phyloP scores from a whole-genome alignment of 2,797 vertebrate species.

The Enteromius afrohamiltoni region DNA sequence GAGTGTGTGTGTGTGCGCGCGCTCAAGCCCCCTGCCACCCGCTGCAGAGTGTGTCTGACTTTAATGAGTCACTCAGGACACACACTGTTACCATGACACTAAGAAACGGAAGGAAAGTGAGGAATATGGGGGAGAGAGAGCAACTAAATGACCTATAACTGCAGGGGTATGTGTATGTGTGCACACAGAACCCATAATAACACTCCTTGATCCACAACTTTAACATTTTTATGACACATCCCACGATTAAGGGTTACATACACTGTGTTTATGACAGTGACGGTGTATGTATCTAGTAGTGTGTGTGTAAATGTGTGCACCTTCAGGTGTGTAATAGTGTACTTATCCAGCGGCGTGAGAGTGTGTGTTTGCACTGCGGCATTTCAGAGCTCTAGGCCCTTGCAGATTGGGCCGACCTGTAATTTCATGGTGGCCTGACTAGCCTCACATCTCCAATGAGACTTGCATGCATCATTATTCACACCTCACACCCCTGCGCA shows the following conservation, averaged over 20 bases:
- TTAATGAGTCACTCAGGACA: conserved; percentile 68
- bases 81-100: conserved; percentile 52
- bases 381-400: conserved; percentile 19
- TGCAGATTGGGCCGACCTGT: conserved; percentile 47
- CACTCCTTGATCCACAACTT: conserved; percentile 9
- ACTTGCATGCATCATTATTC: conserved; percentile 60
- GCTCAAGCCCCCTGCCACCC: conserved; percentile 56
- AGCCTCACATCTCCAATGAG: conserved; percentile 39
- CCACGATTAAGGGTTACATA: conserved; percentile 62
- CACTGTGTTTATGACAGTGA: neutral
- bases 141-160: conserved; percentile 45
- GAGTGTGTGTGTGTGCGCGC: conserved; percentile 51
- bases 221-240: conserved; percentile 54
- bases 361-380: conserved; percentile 41
- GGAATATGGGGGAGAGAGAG: conserved; percentile 15
- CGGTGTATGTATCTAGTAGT: conserved; percentile 23
- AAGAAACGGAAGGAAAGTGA: conserved; percentile 27
- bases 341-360: neutral
- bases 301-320: conserved; percentile 25
- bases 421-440: conserved; percentile 58
- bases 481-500: conserved; percentile 13
- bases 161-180: conserved; percentile 50
- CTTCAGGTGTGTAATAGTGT: conserved; percentile 48
- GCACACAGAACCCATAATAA: neutral
- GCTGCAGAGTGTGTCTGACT: conserved; percentile 45